Evolutionary conservation across 2,888 invertebrate species (phyloP), one percentile per base, ranked within the genome.

Genomic region (Brachylomia viminalis): DNA sequence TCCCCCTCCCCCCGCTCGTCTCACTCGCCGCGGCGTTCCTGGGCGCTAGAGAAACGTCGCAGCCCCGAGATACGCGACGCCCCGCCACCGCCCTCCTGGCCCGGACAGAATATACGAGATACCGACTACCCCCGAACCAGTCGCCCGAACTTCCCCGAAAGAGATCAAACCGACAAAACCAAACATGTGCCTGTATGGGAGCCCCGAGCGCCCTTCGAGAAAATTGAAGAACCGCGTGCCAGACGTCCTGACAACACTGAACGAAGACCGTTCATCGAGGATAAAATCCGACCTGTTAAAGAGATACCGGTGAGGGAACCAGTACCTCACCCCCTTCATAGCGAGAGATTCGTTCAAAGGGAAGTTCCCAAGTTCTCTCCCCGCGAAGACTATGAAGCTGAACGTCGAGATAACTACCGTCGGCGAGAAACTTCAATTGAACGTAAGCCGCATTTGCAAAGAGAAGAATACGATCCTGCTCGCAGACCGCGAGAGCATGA

Each of bases 1-100:
- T 95, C 95, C 0, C 93, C 93, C 0, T 95, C 95, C 0, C 94
- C 95, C 0, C 85, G 88, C 7, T 91, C 91, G 2, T 87, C 89
- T 2, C 90, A 92, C 30, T 95, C 95, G 0, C 95, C 95, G 30
- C 91, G 95, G 8, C 94, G 96, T 2, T 95, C 96, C 0, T 96
- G 96, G 96, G 95, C 95, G 0, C 86, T 95, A 2, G 96, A 96
- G 78, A 95, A 95, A 82, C 93, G 95, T 7, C 86, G 88, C 72
- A 95, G 95, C 78, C 94, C 95, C 1, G 93, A 93, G 10, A 72
- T 84, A 3, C 84, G 86, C 3, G 93, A 93, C 30, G 92, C 95
- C 0, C 96, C 96, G 0, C 95, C 95, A 0, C 95, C 96, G 0
- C 95, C 96, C 0, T 65, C 87, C 5, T 95, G 95, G 96, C 95